phyloP scores from a whole-genome alignment of 1,140 invertebrate species.

The Cotesia glomerata region DNA sequence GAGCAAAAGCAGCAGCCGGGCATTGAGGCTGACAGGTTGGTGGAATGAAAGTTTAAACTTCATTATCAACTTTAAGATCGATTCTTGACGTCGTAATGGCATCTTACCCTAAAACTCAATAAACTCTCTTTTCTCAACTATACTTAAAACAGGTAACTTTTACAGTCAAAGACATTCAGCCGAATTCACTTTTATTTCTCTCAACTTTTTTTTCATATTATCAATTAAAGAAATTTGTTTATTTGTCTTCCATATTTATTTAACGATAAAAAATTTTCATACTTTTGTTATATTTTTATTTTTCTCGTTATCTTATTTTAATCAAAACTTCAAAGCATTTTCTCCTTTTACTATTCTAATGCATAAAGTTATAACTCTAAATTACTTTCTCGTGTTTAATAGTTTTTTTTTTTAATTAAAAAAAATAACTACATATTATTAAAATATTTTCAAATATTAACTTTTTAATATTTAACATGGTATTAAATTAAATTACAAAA shows the following conservation, averaged over 20 bases:
- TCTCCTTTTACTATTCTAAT: too few species aligned
- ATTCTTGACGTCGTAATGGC: conserved; percentile 32
- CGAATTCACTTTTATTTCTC: neutral
- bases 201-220: neutral
- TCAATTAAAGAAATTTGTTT: neutral
- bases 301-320: too few species aligned
- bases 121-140: conserved; percentile 10
- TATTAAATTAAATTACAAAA: too few species aligned
- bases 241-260: neutral
- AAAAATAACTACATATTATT: too few species aligned
- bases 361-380: too few species aligned
- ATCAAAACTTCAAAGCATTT: too few species aligned
- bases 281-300: too few species aligned
- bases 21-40: conserved; percentile 8
- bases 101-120: conserved; percentile 17
- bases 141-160: conserved; percentile 9
- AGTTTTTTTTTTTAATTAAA: too few species aligned
- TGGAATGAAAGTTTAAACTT: conserved; percentile 31
- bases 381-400: too few species aligned
- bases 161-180: conserved; percentile 4
- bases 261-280: neutral
- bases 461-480: too few species aligned
- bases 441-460: too few species aligned
- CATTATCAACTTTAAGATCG: conserved; percentile 34
- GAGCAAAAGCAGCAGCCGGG: conserved; percentile 13